Evolutionary conservation across 2,888 invertebrate species (phyloP), one percentile per base, ranked within the genome.

Genomic region (Sinohyriopsis cumingii): DNA sequence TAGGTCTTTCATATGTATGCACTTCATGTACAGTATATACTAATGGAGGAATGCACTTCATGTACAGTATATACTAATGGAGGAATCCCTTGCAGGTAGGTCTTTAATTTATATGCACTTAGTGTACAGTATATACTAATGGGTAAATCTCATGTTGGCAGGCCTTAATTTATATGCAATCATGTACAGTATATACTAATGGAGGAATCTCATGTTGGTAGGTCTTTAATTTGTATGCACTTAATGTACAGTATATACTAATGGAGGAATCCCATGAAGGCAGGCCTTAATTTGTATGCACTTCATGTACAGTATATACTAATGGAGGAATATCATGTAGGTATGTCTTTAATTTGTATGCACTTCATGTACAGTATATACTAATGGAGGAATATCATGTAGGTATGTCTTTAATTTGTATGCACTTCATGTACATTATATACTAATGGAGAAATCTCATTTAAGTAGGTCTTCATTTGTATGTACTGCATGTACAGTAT

Each of bases 201-300:
- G 89, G 89, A 66, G 88, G 88, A 61, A 80, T 89, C 45, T 89
- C 89, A 18, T 89, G 89, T 77, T 84, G 86, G 86, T 87, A 74
- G 59, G 63, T 54, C 7, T n/a, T 53, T 22, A 33, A 25, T 25
- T 25, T 25, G 25, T 1, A 4, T 25, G 88, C 24, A 84, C 87
- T 57, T 89, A 89, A 86, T 86, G 87, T n/a, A 78, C 86, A 65
- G 85, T 88, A 19, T 89, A 89, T 77, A 79, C 82, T 19, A 88
- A 83, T 82, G 89, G 89, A 66, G 88, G 88, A 61, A 80, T 89
- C 28, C 20, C 20, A 53, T 20, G 1, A 6, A 33, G 33, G 22
- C 53, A 63, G 56, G 28, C 15, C 28, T 63, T 57, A 57, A 15
- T 33, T 55, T 54, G 25, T 7, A 33, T 33, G 88, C 25, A 84